Evolutionary conservation across 2,797 vertebrate species (phyloP).

Genomic region (Champsocephalus esox): DNA sequence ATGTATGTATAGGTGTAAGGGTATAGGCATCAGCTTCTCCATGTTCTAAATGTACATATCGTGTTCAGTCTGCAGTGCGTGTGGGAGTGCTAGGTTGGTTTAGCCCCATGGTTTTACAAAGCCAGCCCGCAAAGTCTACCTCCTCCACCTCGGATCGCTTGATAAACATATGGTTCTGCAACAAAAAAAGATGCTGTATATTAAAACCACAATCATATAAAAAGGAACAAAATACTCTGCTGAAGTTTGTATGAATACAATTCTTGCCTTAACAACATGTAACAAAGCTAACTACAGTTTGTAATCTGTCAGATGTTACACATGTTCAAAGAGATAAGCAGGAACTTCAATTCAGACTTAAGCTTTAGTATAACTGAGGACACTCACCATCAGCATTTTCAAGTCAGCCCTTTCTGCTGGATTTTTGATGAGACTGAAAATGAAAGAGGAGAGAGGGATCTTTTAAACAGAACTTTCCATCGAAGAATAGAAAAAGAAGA

Average conservation of each 20-base stretch:
- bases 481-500: neutral
- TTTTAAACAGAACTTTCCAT: neutral
- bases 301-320: neutral
- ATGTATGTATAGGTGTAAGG: slow-evolving; percentile 28
- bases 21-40: slow-evolving; percentile 41
- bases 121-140: slow-evolving; percentile 92
- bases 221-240: neutral
- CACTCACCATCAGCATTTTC: slow-evolving; percentile 92
- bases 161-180: slow-evolving; percentile 91
- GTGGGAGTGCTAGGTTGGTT: slow-evolving; percentile 92
- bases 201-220: neutral
- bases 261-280: neutral
- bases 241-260: neutral
- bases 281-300: neutral
- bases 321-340: neutral
- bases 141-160: slow-evolving; percentile 91
- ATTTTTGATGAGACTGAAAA: slow-evolving; percentile 91
- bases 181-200: slow-evolving; percentile 10
- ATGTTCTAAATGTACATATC: slow-evolving; percentile 31
- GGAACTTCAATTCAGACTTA: neutral
- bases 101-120: slow-evolving; percentile 89
- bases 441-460: slow-evolving; percentile 2
- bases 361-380: neutral
- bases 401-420: slow-evolving; percentile 91
- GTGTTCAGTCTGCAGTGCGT: slow-evolving; percentile 75